Evolutionary conservation across 2,113 vertebrate genomes (phyloP).

Genomic region (Vanacampus margaritifer): DNA sequence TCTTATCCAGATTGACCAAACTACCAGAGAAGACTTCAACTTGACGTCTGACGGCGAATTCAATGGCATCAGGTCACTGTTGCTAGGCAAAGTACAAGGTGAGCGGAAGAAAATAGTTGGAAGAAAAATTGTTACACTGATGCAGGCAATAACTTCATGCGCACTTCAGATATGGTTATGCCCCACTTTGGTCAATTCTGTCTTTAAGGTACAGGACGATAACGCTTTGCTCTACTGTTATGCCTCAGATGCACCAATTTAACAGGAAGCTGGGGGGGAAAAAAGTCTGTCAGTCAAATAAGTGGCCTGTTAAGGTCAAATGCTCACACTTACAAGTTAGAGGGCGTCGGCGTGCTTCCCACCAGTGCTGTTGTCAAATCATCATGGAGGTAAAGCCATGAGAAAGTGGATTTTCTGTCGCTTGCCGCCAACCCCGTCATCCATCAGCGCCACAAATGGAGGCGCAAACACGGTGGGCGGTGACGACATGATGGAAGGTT

Average conservation of each 20-base stretch:
- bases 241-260: neutral
- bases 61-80: conserved; percentile 40
- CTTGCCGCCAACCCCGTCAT: conserved; percentile 24
- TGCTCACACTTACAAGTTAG: neutral
- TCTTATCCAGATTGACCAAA: conserved; percentile 50
- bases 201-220: neutral
- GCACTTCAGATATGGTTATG: neutral
- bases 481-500: conserved; percentile 1
- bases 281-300: neutral
- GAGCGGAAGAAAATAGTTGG: conserved; percentile 8
- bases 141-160: neutral
- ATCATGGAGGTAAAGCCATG: conserved; percentile 25
- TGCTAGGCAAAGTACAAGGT: conserved; percentile 50
- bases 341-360: neutral
- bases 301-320: neutral
- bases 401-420: conserved; percentile 45
- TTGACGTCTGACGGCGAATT: conserved; percentile 55
- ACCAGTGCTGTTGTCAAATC: conserved; percentile 12
- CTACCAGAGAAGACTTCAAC: conserved; percentile 55
- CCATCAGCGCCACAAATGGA: conserved; percentile 56
- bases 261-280: too few relatives aligned
- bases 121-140: neutral
- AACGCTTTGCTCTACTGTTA: neutral
- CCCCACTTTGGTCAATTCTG: neutral
- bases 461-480: conserved; percentile 18